Evolutionary conservation across 2,113 vertebrate genomes (phyloP), one percentile per base, ranked within the genome.

Genomic region (Mungos mungo): DNA sequence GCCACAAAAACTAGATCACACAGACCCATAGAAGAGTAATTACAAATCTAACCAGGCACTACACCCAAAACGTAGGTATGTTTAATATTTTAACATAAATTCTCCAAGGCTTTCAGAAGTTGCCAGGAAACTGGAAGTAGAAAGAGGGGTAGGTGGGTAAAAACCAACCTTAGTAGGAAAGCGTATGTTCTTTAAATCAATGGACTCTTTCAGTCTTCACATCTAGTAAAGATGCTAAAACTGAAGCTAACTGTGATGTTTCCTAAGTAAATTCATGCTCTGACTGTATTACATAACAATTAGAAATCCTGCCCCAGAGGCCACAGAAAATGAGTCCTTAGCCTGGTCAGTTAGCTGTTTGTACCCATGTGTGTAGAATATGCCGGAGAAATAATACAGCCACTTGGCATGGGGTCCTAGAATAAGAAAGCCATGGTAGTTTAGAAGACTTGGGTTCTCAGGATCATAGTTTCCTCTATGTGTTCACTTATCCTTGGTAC

Each of bases 101-200:
- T 95, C 92, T n/a, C 41, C 29, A 19, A 63, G 97, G 76, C 84
- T 97, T 74, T 90, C 35, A 47, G 45, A 96, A 0, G 0, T 96
- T 98, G 77, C 72, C 95, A 97, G 95, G 90, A 97, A 97, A 98
- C 35, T 72, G 96, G 81, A 86, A 94, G 80, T 68, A 79, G 79
- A 77, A 92, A 85, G 74, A 66, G 63, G 35, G 52, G 50, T 85
- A 41, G 79, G 71, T 88, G 33, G 54, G 81, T 68, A 69, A 80
- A 89, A 88, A 82, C 31, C 52, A 96, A 95, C 18, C 65, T 88
- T 38, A 85, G 38, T 23, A 95, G 81, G 50, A 94, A 97, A 97
- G 96, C 92, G 96, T 93, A 63, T 47, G 38, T 19, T 97, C 47
- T 92, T 52, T 6, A 96, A 97, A 98, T 90, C n/a, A 97, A 81